Percentiles rank a stretch among this genome's conserved stretches.
phyloP scores from a whole-genome alignment of 2,113 vertebrate species.

The Nothobranchius kuhntae region DNA sequence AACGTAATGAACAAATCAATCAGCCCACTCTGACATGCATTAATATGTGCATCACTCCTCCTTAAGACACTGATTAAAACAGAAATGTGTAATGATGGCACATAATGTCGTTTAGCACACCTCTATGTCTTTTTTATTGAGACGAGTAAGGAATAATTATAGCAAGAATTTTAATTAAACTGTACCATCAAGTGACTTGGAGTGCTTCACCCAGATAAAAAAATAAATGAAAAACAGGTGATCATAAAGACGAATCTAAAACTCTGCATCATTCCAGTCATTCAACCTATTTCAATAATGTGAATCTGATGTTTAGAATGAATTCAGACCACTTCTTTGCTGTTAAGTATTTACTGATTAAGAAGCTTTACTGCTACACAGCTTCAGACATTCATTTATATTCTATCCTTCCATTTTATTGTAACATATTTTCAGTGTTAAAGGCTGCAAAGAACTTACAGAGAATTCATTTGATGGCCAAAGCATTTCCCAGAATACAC shows the following conservation, averaged over 20 bases:
- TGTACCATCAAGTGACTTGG: conserved; percentile 7
- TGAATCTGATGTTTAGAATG: conserved; percentile 10
- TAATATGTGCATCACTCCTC: background rate
- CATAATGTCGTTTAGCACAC: background rate
- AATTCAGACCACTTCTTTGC: conserved; percentile 1
- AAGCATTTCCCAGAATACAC: conserved; percentile 62
- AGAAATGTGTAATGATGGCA: background rate
- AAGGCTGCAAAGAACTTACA: conserved; percentile 48
- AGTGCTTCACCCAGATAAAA: conserved; percentile 9
- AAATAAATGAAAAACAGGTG: conserved; percentile 1
- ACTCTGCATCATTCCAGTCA: conserved; percentile 6
- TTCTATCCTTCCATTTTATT: conserved; percentile 1
- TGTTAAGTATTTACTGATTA: background rate
- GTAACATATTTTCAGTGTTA: conserved; percentile 23
- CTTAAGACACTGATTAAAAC: background rate
- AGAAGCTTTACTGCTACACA: background rate
- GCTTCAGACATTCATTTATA: conserved; percentile 9
- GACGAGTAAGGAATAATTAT: background rate
- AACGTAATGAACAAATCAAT: background rate
- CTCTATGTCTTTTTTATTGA: background rate
- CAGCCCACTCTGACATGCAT: background rate
- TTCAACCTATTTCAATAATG: background rate
- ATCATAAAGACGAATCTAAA: conserved; percentile 19
- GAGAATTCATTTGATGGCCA: conserved; percentile 52
- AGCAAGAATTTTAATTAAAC: conserved; percentile 27